Base-by-base conservation (phyloP, 2,888 invertebrate species). In the Eremobia ochroleuca region DNA sequence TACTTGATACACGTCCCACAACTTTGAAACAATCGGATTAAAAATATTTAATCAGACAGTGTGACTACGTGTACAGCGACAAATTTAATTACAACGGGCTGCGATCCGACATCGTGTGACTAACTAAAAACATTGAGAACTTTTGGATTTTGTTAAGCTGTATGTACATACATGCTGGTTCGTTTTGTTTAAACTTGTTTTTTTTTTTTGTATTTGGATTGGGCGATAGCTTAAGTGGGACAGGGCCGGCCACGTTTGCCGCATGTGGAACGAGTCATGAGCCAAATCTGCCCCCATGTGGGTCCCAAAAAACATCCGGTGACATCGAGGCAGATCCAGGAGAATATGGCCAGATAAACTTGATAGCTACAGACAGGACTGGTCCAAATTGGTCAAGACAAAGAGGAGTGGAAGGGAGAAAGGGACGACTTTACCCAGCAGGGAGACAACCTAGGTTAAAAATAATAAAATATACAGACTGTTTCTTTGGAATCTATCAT, bases 1-100 rank as follows among this genome's bases (percentile, higher is more conserved):
- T 37, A 76, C 59, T 71, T 49, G 79, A 59, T 31, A 79, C 79
- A 66, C 72, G 69, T 62, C 58, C 59, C 68, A 9, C 69, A 80
- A 85, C 68, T 64, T 76, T 64, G 21, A 40, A 43, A 69, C 79
- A 86, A 86, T 83, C 74, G 61, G 84, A 87, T 88, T 89, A 81
- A 88, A 89, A 88, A 88, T 84, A 88, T 88, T 87, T 89, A 85
- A 86, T 83, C 82, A 85, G 86, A 82, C 82, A 73, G 79, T 73
- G 70, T 74, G 78, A 76, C 77, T 80, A 81, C 89, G 86, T 87
- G 89, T 79, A 76, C 74, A 69, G 73, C 79, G 79, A 77, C 76
- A 88, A 88, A 91, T 90, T 90, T 88, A 89, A 91, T 90, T 89
- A 87, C 75, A 31, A 34, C 40, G 72, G 77, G 65, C 80, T 76